Evolutionary conservation across 2,888 invertebrate species (phyloP).

Genomic region (Unio pictorum): DNA sequence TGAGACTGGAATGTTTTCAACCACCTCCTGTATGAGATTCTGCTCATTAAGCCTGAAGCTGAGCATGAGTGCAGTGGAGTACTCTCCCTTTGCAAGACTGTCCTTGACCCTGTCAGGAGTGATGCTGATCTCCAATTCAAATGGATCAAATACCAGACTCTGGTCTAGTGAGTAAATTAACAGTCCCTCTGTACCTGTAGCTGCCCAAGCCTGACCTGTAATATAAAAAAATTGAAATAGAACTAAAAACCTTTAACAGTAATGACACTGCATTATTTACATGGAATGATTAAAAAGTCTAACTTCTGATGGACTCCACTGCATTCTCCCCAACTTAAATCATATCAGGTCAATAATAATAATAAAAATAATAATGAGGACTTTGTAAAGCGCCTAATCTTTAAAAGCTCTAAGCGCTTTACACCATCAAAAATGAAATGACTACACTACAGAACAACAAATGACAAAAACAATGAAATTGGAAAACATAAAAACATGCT

Average conservation of each 20-base stretch:
- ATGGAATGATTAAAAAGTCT: too few species aligned
- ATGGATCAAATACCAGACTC: constrained; percentile 90
- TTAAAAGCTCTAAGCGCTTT: too few species aligned
- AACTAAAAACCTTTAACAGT: neutral
- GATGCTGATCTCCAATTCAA: constrained; percentile 86
- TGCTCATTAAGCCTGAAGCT: constrained; percentile 89
- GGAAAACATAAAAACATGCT: too few species aligned
- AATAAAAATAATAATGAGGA: too few species aligned
- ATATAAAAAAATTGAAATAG: neutral
- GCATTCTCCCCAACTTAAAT: too few species aligned
- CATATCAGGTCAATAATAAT: too few species aligned
- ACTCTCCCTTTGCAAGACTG: constrained; percentile 60
- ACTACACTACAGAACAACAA: too few species aligned
- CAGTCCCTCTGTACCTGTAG: constrained; percentile 95
- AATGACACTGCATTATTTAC: too few species aligned
- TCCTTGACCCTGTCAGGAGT: constrained; percentile 77
- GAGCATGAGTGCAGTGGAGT: constrained; percentile 82
- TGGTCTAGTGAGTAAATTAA: constrained; percentile 88
- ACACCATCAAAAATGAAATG: too few species aligned
- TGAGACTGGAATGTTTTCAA: constrained; percentile 85
- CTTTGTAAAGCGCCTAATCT: too few species aligned
- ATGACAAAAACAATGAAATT: too few species aligned
- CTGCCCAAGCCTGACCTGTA: constrained; percentile 82
- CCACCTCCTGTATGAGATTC: constrained; percentile 81
- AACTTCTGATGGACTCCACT: too few species aligned